phyloP scores from a whole-genome alignment of 2,113 vertebrate species.

The Alexandromys fortis region DNA sequence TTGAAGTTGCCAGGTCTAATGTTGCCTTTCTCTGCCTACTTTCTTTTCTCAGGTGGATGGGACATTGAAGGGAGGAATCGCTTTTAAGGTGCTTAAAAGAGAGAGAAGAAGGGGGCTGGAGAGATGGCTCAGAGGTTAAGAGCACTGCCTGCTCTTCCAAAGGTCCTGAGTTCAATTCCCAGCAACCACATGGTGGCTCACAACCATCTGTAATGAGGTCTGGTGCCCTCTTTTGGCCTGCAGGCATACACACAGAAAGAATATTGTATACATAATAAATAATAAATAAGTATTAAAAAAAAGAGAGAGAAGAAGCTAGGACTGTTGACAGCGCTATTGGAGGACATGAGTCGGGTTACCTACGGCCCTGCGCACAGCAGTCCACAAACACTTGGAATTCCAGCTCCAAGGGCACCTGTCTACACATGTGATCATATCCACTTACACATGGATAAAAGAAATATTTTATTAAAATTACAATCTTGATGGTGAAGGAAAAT shows the following conservation, averaged over 20 bases:
- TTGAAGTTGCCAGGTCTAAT: background rate
- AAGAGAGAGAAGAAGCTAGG: background rate
- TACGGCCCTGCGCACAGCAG: background rate
- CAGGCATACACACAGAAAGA: too few relatives aligned
- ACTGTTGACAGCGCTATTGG: background rate
- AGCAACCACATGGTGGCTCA: too few relatives aligned
- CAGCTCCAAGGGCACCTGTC: background rate
- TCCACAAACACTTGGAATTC: background rate
- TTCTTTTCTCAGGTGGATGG: constrained; percentile 13
- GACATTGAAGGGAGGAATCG: background rate
- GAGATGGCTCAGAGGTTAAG: too few relatives aligned
- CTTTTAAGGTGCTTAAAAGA: background rate
- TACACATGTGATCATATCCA: background rate
- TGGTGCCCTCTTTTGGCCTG: too few relatives aligned
- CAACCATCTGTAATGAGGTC: too few relatives aligned
- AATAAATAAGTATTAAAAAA: too few relatives aligned
- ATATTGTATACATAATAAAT: too few relatives aligned
- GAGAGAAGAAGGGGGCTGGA: background rate
- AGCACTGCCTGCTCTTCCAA: too few relatives aligned
- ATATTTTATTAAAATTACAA: background rate
- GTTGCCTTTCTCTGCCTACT: background rate
- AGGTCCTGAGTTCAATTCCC: too few relatives aligned
- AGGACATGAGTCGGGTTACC: background rate
- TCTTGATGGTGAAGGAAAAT: background rate
- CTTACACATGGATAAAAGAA: background rate